Conservation (phyloP, 2,113 vertebrate species). For the Falcunculus frontatus region DNA sequence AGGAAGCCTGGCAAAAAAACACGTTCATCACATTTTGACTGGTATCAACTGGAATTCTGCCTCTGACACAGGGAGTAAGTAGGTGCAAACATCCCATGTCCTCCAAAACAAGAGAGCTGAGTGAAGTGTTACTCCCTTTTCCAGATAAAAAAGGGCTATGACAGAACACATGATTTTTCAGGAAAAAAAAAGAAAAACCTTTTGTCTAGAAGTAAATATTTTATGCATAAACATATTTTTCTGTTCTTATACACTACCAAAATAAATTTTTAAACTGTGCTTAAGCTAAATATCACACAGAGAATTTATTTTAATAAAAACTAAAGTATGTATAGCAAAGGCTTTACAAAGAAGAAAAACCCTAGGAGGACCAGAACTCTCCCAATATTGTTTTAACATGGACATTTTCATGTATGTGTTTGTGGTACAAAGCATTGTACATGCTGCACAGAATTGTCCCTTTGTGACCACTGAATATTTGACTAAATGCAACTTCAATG, state of each 20-base stretch:
- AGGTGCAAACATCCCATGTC: background rate
- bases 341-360: background rate
- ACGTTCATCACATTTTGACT: background rate
- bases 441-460: background rate
- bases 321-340: background rate
- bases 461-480: background rate
- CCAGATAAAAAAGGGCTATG: background rate
- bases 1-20: background rate
- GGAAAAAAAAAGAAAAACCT: background rate
- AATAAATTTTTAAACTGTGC: background rate
- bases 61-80: background rate
- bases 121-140: background rate
- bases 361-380: background rate
- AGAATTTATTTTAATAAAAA: background rate
- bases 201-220: background rate
- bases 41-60: background rate
- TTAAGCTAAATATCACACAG: background rate
- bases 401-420: background rate
- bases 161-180: background rate
- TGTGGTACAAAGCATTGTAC: background rate
- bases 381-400: background rate
- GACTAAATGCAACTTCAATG: background rate
- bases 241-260: background rate
- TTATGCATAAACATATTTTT: background rate
- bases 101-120: background rate